phyloP scores from a whole-genome alignment of 2,113 vertebrate genomes.

The Paratilapia polleni region DNA sequence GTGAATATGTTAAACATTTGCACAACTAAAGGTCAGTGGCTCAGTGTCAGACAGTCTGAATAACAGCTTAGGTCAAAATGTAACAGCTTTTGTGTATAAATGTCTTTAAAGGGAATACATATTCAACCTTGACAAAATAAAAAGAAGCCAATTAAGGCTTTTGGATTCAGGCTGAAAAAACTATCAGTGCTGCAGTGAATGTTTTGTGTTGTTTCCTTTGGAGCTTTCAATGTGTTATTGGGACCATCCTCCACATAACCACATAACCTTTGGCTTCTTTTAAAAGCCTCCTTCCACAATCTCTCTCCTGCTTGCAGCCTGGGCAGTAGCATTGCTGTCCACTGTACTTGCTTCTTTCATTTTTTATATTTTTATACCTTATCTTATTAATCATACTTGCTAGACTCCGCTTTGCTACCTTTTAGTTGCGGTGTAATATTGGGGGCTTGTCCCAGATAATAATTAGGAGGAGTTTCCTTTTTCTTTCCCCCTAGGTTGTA shows the following conservation, averaged over 20 bases:
- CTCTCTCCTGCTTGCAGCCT: neutral
- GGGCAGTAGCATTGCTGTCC: neutral
- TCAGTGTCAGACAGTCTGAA: neutral
- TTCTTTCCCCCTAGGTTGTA: neutral
- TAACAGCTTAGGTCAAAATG: fast-evolving
- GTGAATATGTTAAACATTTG: neutral
- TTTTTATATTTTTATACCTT: neutral
- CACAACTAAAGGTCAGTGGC: neutral
- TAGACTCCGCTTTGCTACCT: neutral
- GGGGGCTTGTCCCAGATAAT: neutral
- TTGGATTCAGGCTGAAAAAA: too few species aligned
- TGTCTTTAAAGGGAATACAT: too few species aligned
- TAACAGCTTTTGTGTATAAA: neutral
- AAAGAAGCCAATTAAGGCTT: too few species aligned
- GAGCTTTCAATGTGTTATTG: too few species aligned
- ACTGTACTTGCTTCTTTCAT: neutral
- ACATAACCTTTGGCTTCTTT: neutral
- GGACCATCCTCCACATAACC: too few species aligned
- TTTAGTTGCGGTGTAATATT: neutral
- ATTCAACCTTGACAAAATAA: too few species aligned
- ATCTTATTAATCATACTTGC: neutral
- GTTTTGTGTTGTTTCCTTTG: too few species aligned
- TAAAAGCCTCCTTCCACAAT: neutral
- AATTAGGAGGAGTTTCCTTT: neutral
- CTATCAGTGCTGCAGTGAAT: too few species aligned